These are phyloP conservation scores for Tapirus indicus DNA, from an alignment of 2,797 vertebrate genomes.

Conservation along the genomic window DNA sequence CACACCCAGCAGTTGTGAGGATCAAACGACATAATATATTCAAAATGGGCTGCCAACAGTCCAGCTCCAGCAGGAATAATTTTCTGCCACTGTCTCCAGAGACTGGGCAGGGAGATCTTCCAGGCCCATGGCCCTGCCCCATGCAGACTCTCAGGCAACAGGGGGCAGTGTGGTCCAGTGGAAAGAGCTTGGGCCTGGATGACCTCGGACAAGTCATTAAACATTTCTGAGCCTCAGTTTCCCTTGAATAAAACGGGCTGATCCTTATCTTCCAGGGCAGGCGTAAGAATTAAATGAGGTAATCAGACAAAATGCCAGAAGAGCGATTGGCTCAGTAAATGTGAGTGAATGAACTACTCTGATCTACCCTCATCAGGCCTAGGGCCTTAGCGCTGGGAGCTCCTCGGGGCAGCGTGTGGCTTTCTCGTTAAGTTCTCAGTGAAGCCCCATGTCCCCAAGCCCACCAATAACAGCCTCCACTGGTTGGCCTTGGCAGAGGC, in stretches of 20 bases:
- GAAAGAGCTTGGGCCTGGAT: background rate
- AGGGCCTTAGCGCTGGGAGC: background rate
- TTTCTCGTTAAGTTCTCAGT: background rate
- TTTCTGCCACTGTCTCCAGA: background rate
- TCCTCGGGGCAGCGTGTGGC: background rate
- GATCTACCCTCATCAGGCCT: background rate
- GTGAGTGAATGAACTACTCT: background rate
- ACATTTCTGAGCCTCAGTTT: background rate
- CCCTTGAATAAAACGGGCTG: background rate
- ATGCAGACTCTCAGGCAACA: background rate
- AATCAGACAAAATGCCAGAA: background rate
- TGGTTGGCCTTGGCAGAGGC: background rate
- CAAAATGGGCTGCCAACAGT: background rate
- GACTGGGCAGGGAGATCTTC: background rate
- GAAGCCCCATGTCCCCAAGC: background rate
- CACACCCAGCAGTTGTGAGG: background rate
- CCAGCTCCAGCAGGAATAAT: background rate
- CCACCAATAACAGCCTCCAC: background rate
- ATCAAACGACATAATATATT: background rate
- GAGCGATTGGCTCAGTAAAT: rapidly evolving
- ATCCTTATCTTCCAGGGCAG: background rate
- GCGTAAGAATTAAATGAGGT: background rate
- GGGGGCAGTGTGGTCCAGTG: background rate
- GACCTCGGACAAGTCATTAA: background rate
- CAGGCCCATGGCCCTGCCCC: background rate